Conservation (phyloP, 2,888 invertebrate species). For the Phlogophora meticulosa region DNA sequence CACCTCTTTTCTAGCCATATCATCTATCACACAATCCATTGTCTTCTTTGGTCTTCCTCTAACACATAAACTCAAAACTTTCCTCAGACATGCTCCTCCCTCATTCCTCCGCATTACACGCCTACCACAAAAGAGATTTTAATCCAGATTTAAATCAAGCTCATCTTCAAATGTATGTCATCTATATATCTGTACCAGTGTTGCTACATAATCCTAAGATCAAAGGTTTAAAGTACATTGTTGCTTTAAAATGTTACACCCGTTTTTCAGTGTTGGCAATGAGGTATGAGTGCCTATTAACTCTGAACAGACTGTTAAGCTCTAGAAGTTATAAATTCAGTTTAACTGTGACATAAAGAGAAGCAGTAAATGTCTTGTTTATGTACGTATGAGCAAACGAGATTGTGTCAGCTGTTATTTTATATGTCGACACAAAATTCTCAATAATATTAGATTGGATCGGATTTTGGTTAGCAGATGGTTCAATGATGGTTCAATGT, state of each 20-base stretch:
- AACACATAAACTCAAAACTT: too few relatives aligned
- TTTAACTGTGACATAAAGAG: slow-evolving; percentile 14
- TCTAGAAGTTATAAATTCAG: slow-evolving; percentile 21
- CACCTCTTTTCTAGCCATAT: too few relatives aligned
- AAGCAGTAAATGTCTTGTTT: slow-evolving; percentile 15
- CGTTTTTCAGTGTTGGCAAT: slow-evolving; percentile 16
- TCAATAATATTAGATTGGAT: not conserved
- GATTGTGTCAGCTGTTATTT: not conserved
- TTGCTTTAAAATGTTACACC: slow-evolving; percentile 11
- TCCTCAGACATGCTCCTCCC: too few relatives aligned
- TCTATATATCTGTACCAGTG: not conserved
- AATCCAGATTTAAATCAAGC: not conserved
- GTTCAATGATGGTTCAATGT: too few relatives aligned
- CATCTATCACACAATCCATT: too few relatives aligned
- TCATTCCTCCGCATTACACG: too few relatives aligned
- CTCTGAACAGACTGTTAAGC: slow-evolving; percentile 26
- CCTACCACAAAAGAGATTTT: too few relatives aligned
- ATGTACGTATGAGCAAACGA: slow-evolving; percentile 1
- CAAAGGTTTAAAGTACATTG: slow-evolving; percentile 10
- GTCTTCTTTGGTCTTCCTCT: too few relatives aligned
- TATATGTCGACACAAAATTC: not conserved
- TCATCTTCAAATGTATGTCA: not conserved
- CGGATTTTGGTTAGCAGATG: not conserved
- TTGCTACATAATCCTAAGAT: slow-evolving; percentile 19
- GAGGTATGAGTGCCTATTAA: slow-evolving; percentile 18